Percentiles rank a stretch among this genome's conserved stretches.
These are phyloP conservation scores for Solen grandis DNA, from an alignment of 1,140 invertebrate genomes.

Conservation along the genomic window DNA sequence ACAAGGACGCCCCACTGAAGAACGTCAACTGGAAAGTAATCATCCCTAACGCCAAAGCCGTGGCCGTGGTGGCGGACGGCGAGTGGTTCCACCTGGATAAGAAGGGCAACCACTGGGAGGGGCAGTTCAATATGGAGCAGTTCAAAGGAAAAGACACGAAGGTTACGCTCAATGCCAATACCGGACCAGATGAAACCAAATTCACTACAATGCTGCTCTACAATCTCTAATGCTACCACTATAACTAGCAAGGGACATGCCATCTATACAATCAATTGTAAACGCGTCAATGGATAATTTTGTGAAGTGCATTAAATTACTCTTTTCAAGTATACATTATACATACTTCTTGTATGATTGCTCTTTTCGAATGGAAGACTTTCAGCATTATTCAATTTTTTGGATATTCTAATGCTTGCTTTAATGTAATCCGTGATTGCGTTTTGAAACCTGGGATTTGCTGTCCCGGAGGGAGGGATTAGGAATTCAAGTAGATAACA, in stretches of 20 bases:
- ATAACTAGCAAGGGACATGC: not conserved
- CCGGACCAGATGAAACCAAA: slow-evolving; percentile 75
- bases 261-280: no score
- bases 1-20: slow-evolving; percentile 54
- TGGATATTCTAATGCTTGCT: no score
- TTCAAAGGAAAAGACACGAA: slow-evolving; percentile 68
- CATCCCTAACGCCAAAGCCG: slow-evolving; percentile 75
- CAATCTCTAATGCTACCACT: slow-evolving; percentile 59
- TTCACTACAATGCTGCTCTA: slow-evolving; percentile 80
- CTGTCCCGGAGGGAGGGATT: no score
- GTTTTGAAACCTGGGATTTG: no score
- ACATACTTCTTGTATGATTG: no score
- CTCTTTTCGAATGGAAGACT: no score
- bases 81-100: slow-evolving; percentile 79
- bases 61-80: slow-evolving; percentile 77
- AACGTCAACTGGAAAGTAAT: slow-evolving; percentile 73
- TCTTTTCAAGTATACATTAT: no score
- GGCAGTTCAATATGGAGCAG: slow-evolving; percentile 62
- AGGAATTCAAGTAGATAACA: no score
- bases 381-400: no score
- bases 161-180: slow-evolving; percentile 79
- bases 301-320: no score
- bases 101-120: slow-evolving; percentile 74
- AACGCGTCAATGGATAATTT: no score
- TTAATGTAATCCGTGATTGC: no score